Conservation (phyloP, 2,888 invertebrate genomes). For the Sminthurides aquaticus region DNA sequence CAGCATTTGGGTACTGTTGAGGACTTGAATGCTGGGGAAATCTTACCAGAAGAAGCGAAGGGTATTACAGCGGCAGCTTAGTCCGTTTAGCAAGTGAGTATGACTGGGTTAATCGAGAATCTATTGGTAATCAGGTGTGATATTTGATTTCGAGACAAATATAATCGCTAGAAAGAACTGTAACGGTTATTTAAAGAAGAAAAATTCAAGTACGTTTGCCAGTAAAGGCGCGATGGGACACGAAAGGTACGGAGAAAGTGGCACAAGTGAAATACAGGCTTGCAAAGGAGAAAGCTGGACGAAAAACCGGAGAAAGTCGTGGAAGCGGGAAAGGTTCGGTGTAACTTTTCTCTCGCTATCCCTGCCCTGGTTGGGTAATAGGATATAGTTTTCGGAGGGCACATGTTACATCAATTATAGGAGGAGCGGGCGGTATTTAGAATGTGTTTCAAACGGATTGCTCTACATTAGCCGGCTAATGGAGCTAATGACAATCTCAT, state of each 20-base stretch:
- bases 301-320: too few species aligned
- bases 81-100: too few species aligned
- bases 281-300: too few species aligned
- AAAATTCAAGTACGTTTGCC: too few species aligned
- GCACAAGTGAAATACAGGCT: not conserved
- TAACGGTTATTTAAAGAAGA: not conserved
- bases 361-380: not conserved
- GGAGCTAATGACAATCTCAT: constrained; percentile 5
- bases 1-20: too few species aligned
- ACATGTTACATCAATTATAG: not conserved
- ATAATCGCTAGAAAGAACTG: not conserved
- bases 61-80: not conserved
- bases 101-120: not conserved
- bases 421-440: not conserved
- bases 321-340: too few species aligned
- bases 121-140: not conserved
- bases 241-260: too few species aligned
- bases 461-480: constrained; percentile 5
- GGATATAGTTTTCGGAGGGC: not conserved
- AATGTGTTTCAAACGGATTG: not conserved
- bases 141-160: not conserved
- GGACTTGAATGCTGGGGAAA: not conserved
- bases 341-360: not conserved
- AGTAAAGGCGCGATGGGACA: too few species aligned
- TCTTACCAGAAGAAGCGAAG: not conserved